Evolutionary conservation across 37 sponge, comb jelly and placozoan genomes (phyloP).

Genomic region (Oopsacas minuta): DNA sequence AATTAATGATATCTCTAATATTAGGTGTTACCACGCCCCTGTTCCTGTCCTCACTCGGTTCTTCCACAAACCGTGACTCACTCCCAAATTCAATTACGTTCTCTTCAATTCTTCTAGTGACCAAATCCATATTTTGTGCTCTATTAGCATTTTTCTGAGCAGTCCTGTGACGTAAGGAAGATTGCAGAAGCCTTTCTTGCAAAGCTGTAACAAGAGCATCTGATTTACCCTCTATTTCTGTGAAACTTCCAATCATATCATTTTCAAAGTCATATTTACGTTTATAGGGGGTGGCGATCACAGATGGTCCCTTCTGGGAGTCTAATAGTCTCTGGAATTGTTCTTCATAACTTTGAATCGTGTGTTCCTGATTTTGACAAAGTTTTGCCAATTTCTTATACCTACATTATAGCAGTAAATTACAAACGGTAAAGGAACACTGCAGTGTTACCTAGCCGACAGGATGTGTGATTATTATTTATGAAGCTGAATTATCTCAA

Average conservation of each 20-base stretch:
- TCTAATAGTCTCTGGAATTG: background rate
- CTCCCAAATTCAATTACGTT: background rate
- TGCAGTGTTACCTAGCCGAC: too few relatives aligned
- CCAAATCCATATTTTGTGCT: background rate
- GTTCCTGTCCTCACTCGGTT: background rate
- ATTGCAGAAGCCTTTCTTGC: background rate
- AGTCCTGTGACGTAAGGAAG: background rate
- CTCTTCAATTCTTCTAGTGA: background rate
- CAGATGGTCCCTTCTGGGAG: background rate
- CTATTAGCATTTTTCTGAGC: background rate
- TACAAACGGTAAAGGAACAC: too few relatives aligned
- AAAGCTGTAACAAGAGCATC: background rate
- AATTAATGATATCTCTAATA: background rate
- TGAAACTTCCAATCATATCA: background rate
- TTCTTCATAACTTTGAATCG: background rate
- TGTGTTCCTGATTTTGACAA: background rate
- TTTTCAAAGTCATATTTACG: background rate
- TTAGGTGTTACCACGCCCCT: background rate
- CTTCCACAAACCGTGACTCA: too few relatives aligned
- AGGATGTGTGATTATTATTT: too few relatives aligned
- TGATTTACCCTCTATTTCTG: slow-evolving; percentile 2
- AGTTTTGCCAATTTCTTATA: slow-evolving; percentile 3
- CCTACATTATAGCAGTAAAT: background rate
- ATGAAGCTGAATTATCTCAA: too few relatives aligned
- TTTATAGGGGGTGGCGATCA: background rate